A percentile compares a stretch with the other conserved stretches of the same genome.
Evolutionary conservation across 2,113 vertebrate species (phyloP).

Genomic region (Pipra filicauda): DNA sequence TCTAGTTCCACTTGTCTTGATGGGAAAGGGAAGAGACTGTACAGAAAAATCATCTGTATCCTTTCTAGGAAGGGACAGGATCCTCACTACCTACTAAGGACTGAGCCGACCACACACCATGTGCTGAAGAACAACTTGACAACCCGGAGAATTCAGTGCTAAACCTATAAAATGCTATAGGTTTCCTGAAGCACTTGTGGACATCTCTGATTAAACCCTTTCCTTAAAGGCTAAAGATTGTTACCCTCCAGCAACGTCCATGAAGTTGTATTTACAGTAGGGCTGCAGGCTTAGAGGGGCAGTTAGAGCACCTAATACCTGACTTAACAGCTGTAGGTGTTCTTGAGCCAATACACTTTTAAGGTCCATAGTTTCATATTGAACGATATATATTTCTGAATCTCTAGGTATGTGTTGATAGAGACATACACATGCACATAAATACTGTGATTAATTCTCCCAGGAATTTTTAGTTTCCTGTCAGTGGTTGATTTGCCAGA

Average conservation of each 20-base stretch:
- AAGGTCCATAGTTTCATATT: neutral
- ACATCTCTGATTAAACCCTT: neutral
- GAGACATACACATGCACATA: neutral
- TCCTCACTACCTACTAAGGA: neutral
- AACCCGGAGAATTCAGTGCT: neutral
- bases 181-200: neutral
- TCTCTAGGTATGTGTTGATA: neutral
- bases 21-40: neutral
- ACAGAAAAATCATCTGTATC: neutral
- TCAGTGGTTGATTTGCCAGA: neutral
- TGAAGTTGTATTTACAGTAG: neutral
- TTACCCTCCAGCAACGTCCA: neutral
- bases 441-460: neutral
- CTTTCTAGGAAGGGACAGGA: neutral
- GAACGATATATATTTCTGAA: neutral
- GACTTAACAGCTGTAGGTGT: neutral
- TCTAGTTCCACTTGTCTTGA: neutral
- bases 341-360: neutral
- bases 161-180: neutral
- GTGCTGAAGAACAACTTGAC: neutral
- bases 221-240: neutral
- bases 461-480: constrained; percentile 20
- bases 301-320: neutral
- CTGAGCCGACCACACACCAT: neutral
- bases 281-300: neutral